Base-by-base conservation (phyloP, 2,888 invertebrate species). In the Bombylius major region DNA sequence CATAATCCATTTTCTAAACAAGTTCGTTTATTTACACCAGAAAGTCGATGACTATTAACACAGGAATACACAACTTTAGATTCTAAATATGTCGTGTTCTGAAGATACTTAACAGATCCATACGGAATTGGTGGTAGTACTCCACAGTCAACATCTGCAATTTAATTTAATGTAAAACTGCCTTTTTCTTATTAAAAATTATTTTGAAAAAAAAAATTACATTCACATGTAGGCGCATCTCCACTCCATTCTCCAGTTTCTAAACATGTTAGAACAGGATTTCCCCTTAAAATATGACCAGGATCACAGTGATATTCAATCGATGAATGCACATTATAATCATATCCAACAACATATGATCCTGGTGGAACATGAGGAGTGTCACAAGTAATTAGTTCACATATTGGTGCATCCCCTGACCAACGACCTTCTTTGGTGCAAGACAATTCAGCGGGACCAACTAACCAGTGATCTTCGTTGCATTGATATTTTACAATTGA, bases 221-320 rank as follows among this genome's bases (percentile, higher is more conserved):
- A 92, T 80, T 89, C 85, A 69, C 92, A 93, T 60, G 78, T 80
- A 0, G 93, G 92, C 4, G 89, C 81, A 23, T 82, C 82, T 4
- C 86, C 87, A 13, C 85, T 87, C 93, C 93, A 93, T 61, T 89
- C 87, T 6, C 91, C 92, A 56, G 83, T 82, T 48, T 79, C 79
- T 57, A 82, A 81, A 69, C 92, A 93, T 13, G 81, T 79, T 47
- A 88, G 80, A 47, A 78, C 80, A 0, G 80, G 69, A 62, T 85
- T 84, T 0, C 93, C 92, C 7, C 83, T 79, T 58, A 93, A 77
- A 58, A 85, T 78, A 70, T 92, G 86, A 0, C 94, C 94, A 0
- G 82, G 79, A 70, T 92, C 91, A 69, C 94, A 94, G 67, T 90
- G 86, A 72, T 91, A 93, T 67, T 89, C 86, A 50, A 93, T 90